Evolutionary conservation across 2,113 vertebrate genomes (phyloP).

Genomic region (Nansenia antarctica): DNA sequence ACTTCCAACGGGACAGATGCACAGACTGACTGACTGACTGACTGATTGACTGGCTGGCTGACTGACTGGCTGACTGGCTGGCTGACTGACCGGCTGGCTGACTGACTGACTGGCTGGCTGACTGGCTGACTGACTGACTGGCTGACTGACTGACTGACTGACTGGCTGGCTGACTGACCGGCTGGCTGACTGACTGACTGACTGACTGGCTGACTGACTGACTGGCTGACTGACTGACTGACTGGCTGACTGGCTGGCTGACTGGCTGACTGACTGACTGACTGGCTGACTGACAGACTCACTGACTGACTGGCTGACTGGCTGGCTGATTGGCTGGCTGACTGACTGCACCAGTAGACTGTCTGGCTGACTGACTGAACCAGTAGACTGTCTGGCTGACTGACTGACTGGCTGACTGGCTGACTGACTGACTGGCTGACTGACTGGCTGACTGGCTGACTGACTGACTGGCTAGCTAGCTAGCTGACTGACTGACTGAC

Average conservation of each 20-base stretch:
- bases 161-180: background rate
- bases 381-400: background rate
- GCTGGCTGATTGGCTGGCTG: background rate
- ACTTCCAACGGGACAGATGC: background rate
- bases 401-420: background rate
- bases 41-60: background rate
- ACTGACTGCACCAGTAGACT: background rate
- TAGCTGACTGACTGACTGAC: no score
- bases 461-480: background rate
- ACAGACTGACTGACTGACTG: background rate
- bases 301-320: background rate
- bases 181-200: background rate
- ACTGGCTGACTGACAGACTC: background rate
- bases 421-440: background rate
- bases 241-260: background rate
- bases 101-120: background rate
- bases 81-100: background rate
- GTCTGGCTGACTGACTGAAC: background rate
- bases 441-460: background rate
- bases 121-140: background rate
- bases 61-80: background rate
- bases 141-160: background rate
- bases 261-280: background rate
- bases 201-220: no score
- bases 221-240: background rate